phyloP scores from a whole-genome alignment of 1,140 invertebrate genomes.

The Drosophila repletoides region DNA sequence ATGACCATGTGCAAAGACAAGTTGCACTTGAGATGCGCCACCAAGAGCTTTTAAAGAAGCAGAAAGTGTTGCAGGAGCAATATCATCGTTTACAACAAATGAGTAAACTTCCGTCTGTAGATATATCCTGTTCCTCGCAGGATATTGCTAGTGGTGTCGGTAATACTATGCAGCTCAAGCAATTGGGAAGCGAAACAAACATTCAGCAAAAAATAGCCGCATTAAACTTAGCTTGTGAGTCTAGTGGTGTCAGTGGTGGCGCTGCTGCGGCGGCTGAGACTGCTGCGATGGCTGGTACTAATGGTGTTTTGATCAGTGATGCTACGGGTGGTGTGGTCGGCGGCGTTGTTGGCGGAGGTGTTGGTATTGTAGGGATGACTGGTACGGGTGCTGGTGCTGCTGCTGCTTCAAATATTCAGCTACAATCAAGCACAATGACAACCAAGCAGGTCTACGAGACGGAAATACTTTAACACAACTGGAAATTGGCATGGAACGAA shows the following conservation, averaged over 20 bases:
- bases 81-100: constrained; percentile 93
- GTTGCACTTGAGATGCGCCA: constrained; percentile 91
- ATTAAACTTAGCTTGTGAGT: constrained; percentile 59
- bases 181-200: constrained; percentile 95
- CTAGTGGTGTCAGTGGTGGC: constrained; percentile 84
- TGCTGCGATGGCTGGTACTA: constrained; percentile 42
- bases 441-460: constrained; percentile 93
- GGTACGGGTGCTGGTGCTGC: constrained; percentile 36
- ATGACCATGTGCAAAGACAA: constrained; percentile 86
- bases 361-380: constrained; percentile 21
- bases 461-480: constrained; percentile 89
- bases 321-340: constrained; percentile 70
- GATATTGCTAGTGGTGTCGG: constrained; percentile 79
- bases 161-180: constrained; percentile 87
- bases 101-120: constrained; percentile 87
- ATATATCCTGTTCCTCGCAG: constrained; percentile 83
- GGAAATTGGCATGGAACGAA: constrained; percentile 77
- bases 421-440: constrained; percentile 68
- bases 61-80: constrained; percentile 93
- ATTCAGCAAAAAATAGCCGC: constrained; percentile 91
- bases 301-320: constrained; percentile 71
- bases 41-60: constrained; percentile 92
- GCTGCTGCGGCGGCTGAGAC: constrained; percentile 39
- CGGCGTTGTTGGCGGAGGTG: constrained; percentile 48
- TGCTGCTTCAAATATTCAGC: constrained; percentile 38